Conservation (phyloP, 2,113 vertebrate genomes). For the Dryoscopus gambensis region DNA sequence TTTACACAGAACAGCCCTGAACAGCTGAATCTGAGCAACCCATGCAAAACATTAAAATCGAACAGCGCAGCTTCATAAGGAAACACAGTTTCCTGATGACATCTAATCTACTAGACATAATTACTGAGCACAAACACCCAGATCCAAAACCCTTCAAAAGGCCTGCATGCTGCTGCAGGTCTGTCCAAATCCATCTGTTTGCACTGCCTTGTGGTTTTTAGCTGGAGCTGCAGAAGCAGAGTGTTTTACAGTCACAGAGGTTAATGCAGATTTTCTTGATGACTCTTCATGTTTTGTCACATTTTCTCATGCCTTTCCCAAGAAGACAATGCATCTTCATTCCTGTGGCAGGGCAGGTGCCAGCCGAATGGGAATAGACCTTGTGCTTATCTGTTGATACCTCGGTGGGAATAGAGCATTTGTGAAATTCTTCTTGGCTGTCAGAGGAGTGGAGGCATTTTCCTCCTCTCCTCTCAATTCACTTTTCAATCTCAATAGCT, state of each 20-base stretch:
- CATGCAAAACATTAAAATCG: not conserved
- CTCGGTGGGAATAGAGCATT: not conserved
- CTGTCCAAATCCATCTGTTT: not conserved
- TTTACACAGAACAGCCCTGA: not conserved
- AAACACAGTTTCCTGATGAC: not conserved
- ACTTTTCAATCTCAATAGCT: conserved; percentile 50
- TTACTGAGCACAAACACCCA: not conserved
- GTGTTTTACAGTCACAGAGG: conserved; percentile 7
- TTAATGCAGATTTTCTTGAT: conserved; percentile 45
- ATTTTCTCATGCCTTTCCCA: not conserved
- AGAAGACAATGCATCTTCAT: conserved; percentile 13
- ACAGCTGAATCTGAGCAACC: not conserved
- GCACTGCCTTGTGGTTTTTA: not conserved
- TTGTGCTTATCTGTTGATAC: not conserved
- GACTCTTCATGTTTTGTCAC: conserved; percentile 35
- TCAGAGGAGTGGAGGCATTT: not conserved
- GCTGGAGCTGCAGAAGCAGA: conserved; percentile 6
- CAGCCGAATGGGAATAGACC: not conserved
- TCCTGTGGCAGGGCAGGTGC: not conserved
- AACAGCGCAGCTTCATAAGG: not conserved
- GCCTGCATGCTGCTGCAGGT: not conserved
- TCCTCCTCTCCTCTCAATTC: conserved; percentile 13
- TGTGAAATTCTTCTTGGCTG: conserved; percentile 29
- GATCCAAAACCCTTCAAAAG: not conserved
- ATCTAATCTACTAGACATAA: not conserved